A percentile compares a stretch with the other conserved stretches of the same genome.
These are phyloP conservation scores for Cerceris ruficornis DNA, from an alignment of 2,888 invertebrate genomes.

Conservation along the genomic window DNA sequence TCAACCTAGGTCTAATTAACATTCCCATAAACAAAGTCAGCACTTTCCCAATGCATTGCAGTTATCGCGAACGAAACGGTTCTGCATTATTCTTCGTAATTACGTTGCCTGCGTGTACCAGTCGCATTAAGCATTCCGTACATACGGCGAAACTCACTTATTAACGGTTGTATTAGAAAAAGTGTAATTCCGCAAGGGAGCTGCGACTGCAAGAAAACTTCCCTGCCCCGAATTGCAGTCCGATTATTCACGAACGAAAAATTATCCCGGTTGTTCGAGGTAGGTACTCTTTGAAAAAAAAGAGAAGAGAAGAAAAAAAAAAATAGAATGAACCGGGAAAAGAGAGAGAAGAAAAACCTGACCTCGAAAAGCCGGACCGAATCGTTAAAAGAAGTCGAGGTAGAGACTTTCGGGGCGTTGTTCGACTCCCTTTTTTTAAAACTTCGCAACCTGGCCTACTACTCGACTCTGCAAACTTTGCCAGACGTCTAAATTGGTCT, in stretches of 20 bases:
- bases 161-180: conserved; percentile 3
- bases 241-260: background rate
- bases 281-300: background rate
- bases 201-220: background rate
- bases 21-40: background rate
- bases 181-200: background rate
- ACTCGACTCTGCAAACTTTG: conserved; percentile 51
- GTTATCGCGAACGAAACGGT: background rate
- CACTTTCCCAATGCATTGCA: background rate
- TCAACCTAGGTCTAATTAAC: conserved; percentile 17
- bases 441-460: conserved; percentile 2
- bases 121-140: background rate
- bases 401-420: background rate
- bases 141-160: background rate
- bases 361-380: background rate
- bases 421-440: background rate
- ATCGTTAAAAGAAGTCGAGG: background rate
- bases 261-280: background rate
- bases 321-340: background rate
- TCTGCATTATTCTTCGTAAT: conserved; percentile 11
- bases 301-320: background rate
- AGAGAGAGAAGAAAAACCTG: background rate
- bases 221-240: background rate
- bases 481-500: conserved; percentile 70
- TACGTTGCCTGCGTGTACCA: background rate